Evolutionary conservation across 1,140 invertebrate species (phyloP).

Genomic region (Calliphora vicina): DNA sequence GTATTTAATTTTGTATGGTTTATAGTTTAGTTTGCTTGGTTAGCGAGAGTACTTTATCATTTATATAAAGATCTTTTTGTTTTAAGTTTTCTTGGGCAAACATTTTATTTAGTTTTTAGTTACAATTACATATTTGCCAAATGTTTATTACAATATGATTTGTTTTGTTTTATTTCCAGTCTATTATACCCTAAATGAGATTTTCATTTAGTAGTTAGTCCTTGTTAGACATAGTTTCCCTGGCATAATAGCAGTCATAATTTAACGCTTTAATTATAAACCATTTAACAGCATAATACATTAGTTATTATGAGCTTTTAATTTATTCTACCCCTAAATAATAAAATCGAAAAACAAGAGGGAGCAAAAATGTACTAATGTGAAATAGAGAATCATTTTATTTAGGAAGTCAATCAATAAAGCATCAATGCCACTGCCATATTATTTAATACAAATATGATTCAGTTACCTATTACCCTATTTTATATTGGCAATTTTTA

Average conservation of each 20-base stretch:
- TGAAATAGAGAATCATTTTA: background rate
- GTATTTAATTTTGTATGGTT: background rate
- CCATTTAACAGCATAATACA: background rate
- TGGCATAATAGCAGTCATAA: background rate
- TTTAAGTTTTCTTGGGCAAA: background rate
- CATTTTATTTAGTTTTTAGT: background rate
- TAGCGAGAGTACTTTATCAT: background rate
- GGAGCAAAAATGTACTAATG: background rate
- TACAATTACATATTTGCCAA: background rate
- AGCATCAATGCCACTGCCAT: background rate
- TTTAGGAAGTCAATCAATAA: background rate
- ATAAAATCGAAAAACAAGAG: background rate
- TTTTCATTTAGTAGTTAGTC: no score
- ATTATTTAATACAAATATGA: background rate
- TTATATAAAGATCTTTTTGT: background rate
- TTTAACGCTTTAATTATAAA: slow-evolving; percentile 14
- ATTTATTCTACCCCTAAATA: background rate
- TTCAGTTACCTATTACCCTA: background rate
- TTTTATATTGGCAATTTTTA: background rate
- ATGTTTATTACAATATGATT: background rate
- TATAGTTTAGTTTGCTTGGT: no score
- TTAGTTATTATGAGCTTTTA: background rate
- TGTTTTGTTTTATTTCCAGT: background rate
- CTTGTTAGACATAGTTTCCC: background rate
- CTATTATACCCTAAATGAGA: no score